Evolutionary conservation across 2,797 vertebrate genomes (phyloP), one percentile per base, ranked within the genome.

Genomic region (Sciurus vulgaris): DNA sequence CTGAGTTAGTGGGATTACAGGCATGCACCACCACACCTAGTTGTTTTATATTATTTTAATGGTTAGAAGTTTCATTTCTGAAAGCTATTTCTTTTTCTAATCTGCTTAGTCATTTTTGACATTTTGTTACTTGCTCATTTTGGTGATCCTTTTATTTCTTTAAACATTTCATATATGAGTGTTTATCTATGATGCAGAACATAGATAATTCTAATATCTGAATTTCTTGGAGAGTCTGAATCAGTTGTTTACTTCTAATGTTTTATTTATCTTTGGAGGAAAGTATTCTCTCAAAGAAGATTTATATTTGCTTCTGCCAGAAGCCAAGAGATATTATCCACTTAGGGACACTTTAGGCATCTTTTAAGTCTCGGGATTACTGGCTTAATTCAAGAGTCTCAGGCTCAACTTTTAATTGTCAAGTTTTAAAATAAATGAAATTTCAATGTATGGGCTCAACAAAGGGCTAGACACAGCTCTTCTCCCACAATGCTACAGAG

Each of bases 1-100:
- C 63, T 67, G 65, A 67, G 65, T 67, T 15, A 5, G 13, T 67
- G 63, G 33, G 65, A 67, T 17, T 67, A 7, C 33, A n/a, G 65
- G 33, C 30, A n/a, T n/a, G 33, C 33, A 15, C 33, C 65, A n/a
- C 14, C 30, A 11, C 15, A 15, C 63, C 5, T 67, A 33, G 63
- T 5, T 67, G 14, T 67, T 67, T 6, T 15, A n/a, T 89, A 41
- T 49, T 79, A 59, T 24, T 74, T 78, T 91, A 85, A 96, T 4
- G 78, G 59, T 61, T 61, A 59, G 26, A 76, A 67, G 5, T 81
- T 94, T 86, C 69, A 41, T 78, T 83, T 83, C 56, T 89, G 33
- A 92, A 94, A 69, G 15, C 70, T 77, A 8, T 77, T 69, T 81
- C 20, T 47, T 92, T 95, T 65, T 89, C 22, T 92, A 59, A 61